A percentile compares a stretch with the other conserved stretches of the same genome.
Evolutionary conservation across 2,888 invertebrate species (phyloP).

Genomic region (Morpho helenor): DNA sequence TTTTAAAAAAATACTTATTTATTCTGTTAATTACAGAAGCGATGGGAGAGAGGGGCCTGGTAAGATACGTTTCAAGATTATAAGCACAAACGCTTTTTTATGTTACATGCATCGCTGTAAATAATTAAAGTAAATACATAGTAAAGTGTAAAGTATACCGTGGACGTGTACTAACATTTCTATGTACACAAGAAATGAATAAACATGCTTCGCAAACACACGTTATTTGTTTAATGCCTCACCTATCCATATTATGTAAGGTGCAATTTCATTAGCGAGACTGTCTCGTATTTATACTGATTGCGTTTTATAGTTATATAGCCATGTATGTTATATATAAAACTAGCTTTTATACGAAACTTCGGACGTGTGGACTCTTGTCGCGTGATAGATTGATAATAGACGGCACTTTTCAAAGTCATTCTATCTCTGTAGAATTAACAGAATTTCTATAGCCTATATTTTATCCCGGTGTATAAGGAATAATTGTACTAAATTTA

Average conservation of each 20-base stretch:
- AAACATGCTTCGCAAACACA: conserved; percentile 55
- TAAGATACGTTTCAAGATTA: conserved; percentile 36
- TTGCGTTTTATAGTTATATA: not conserved
- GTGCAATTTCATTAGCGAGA: conserved; percentile 17
- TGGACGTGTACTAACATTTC: conserved; percentile 42
- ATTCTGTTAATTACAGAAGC: conserved; percentile 2
- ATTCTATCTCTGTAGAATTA: no score
- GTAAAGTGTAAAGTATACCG: conserved; percentile 41
- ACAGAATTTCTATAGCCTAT: no score
- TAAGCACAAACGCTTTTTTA: conserved; percentile 33
- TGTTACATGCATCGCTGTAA: conserved; percentile 34
- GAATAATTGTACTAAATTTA: no score
- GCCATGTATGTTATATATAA: no score
- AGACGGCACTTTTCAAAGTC: no score
- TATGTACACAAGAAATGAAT: conserved; percentile 51
- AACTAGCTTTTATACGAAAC: no score
- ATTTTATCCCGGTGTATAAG: no score
- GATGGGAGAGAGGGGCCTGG: conserved; percentile 26
- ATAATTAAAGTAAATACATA: conserved; percentile 40
- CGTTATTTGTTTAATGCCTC: conserved; percentile 57
- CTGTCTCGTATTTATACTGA: conserved; percentile 8
- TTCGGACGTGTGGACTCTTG: no score
- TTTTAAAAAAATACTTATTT: not conserved
- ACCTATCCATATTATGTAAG: conserved; percentile 39
- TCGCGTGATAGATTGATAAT: no score